Conservation (phyloP, 2,113 vertebrate genomes). For the Albula goreensis region DNA sequence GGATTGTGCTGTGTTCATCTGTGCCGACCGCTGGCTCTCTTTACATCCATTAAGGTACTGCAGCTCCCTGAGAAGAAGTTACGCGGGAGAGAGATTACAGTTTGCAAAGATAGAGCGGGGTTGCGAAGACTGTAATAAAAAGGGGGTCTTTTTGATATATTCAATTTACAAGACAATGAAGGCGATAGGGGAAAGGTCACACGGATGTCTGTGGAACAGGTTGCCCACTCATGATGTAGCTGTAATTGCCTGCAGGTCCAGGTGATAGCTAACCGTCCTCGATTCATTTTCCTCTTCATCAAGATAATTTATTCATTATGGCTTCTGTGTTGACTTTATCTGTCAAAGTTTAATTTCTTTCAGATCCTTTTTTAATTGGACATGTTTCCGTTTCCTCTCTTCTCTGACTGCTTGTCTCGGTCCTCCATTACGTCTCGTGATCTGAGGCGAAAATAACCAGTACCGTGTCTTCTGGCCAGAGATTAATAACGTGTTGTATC, state of each 20-base stretch:
- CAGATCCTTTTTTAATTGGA: slow-evolving; percentile 65
- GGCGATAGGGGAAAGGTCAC: neutral
- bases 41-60: slow-evolving; percentile 30
- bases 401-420: slow-evolving; percentile 12
- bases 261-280: slow-evolving; percentile 41
- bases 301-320: slow-evolving; percentile 57
- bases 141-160: neutral
- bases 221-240: neutral
- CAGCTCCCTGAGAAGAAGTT: slow-evolving; percentile 45
- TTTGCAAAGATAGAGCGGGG: slow-evolving; percentile 49
- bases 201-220: neutral
- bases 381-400: slow-evolving; percentile 40
- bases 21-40: too few species aligned
- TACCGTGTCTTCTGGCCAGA: slow-evolving; percentile 45
- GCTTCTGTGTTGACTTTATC: slow-evolving; percentile 63
- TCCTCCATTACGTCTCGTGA: slow-evolving; percentile 32
- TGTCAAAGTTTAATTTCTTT: slow-evolving; percentile 65
- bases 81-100: slow-evolving; percentile 42
- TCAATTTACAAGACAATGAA: neutral
- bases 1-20: too few species aligned
- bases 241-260: slow-evolving; percentile 55
- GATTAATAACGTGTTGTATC: slow-evolving; percentile 54
- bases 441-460: slow-evolving; percentile 20
- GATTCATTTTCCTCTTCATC: slow-evolving; percentile 56
- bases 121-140: slow-evolving; percentile 43